Percentiles rank a stretch among this genome's conserved stretches.
Evolutionary conservation across 2,113 vertebrate species (phyloP).

Genomic region (Benthochromis sp.): DNA sequence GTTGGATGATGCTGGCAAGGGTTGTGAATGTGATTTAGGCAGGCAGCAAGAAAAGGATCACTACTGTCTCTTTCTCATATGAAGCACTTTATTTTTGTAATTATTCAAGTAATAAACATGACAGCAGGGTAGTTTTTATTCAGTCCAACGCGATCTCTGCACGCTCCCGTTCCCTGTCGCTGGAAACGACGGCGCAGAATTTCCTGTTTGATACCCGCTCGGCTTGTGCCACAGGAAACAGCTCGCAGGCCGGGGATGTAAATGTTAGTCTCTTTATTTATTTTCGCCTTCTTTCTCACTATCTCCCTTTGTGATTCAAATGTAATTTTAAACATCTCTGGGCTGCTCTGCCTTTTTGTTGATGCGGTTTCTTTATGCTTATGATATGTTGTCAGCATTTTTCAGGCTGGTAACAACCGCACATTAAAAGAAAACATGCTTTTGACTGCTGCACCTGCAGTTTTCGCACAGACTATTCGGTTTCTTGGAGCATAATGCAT

Average conservation of each 20-base stretch:
- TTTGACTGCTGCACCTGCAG: background rate
- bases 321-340: slow-evolving; percentile 7
- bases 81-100: slow-evolving; percentile 37
- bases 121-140: slow-evolving; percentile 17
- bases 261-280: slow-evolving; percentile 48
- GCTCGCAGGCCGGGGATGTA: slow-evolving; percentile 15
- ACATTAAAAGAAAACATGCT: background rate
- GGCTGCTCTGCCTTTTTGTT: background rate
- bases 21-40: slow-evolving; percentile 5
- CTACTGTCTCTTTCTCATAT: background rate
- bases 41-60: slow-evolving; percentile 16
- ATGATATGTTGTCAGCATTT: background rate
- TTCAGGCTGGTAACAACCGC: background rate
- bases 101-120: slow-evolving; percentile 54
- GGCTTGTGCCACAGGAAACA: background rate
- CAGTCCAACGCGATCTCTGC: slow-evolving; percentile 17
- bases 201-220: slow-evolving; percentile 45
- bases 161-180: background rate
- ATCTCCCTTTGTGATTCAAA: slow-evolving; percentile 1
- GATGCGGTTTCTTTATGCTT: background rate
- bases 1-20: slow-evolving; percentile 5
- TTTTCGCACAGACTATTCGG: background rate
- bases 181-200: slow-evolving; percentile 37
- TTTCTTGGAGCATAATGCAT: background rate
- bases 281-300: background rate